Conservation (phyloP, 2,113 vertebrate genomes). For the Pelusios castaneus region DNA sequence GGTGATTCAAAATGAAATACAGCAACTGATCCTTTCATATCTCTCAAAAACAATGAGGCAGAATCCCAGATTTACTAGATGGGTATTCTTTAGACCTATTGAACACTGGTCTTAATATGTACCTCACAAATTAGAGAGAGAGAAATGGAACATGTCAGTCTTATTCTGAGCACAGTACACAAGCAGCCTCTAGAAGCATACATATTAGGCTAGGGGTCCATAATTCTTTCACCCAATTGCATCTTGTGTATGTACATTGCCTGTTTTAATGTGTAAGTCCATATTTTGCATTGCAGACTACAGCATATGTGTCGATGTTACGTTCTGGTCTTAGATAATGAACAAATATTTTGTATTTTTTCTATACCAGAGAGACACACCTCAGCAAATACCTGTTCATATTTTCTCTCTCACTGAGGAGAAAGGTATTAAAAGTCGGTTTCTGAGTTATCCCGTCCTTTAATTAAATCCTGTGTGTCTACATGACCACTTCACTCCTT, state of each 20-base stretch:
- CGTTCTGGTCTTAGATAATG: neutral
- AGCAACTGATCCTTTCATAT: neutral
- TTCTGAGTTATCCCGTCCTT: neutral
- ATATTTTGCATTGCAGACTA: neutral
- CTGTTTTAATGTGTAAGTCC: neutral
- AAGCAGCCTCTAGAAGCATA: neutral
- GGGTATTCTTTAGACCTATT: neutral
- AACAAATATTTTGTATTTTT: neutral
- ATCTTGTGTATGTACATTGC: neutral
- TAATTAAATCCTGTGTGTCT: neutral
- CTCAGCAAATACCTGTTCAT: neutral
- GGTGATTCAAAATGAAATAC: neutral
- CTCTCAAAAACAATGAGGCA: neutral
- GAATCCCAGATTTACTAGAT: neutral
- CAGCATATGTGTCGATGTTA: neutral
- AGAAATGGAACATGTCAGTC: neutral
- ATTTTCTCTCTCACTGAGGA: neutral
- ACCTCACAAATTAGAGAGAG: neutral
- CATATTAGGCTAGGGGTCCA: neutral
- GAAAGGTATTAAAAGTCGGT: neutral
- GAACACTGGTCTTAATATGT: neutral
- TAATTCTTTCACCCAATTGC: neutral
- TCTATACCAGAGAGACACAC: neutral
- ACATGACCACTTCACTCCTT: neutral
- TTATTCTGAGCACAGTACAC: neutral